Conservation (phyloP, 2,797 vertebrate genomes). For the Phataginus tricuspis region DNA sequence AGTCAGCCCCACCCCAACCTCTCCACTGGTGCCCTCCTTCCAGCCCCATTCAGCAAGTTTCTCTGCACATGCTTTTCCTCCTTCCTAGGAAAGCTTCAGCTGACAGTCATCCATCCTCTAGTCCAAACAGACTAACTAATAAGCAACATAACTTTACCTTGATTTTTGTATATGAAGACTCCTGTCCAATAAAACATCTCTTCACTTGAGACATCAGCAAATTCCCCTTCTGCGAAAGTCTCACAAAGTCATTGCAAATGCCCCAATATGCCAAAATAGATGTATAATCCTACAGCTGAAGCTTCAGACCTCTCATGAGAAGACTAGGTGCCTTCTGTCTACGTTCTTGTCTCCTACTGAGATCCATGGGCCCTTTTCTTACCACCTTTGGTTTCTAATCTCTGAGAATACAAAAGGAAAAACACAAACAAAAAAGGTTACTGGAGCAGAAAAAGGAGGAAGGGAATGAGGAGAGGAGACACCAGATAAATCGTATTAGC, state of each 20-base stretch:
- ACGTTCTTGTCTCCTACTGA: neutral
- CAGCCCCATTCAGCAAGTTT: no score
- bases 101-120: neutral
- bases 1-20: neutral
- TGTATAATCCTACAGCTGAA: neutral
- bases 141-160: neutral
- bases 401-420: neutral
- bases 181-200: neutral
- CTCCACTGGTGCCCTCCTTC: no score
- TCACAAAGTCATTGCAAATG: neutral
- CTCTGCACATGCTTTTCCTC: neutral
- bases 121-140: neutral
- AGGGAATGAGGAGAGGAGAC: neutral
- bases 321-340: neutral
- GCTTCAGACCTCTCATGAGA: neutral
- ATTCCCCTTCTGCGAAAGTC: neutral
- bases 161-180: neutral
- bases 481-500: neutral
- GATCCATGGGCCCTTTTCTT: neutral
- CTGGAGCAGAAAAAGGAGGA: neutral
- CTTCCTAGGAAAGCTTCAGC: neutral
- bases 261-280: neutral
- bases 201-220: neutral
- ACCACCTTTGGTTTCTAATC: neutral
- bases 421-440: neutral